Base-by-base conservation (phyloP, 2,888 invertebrate species). In the Leptinotarsa tumamoca region DNA sequence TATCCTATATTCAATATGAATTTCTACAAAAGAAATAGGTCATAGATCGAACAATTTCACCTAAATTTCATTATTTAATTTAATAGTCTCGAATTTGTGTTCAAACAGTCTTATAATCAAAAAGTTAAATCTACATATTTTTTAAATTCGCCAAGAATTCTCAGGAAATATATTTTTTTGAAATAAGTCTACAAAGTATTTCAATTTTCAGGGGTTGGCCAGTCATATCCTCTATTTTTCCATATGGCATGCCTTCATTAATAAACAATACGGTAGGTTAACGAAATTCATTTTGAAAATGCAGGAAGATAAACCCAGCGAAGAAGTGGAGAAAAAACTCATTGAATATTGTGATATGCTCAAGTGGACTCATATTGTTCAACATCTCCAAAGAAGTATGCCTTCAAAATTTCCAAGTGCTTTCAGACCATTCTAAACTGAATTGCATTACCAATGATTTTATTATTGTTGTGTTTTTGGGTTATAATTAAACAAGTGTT, bases 191-290 rank as follows among this genome's bases (percentile, higher is more conserved):
- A 56, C 4, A 33, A 18, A 14, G 13, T 33, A 17, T 69, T 21
- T 49, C 23, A 43, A 71, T 74, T 81, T 79, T 63, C 69, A 83
- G 83, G 80, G 82, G 33, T 76, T 85, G 52, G 82, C 86, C 15
- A 79, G 83, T 43, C 85, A 85, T 66, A 93, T 93, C 67, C 90
- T 94, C 67, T 92, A 93, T 84, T 95, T 98, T 86, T 93, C 93
- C 17, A 89, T 95, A 58, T 95, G 95, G 93, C 96, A 98, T 87
- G 94, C 95, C 66, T 92, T 94, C 84, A 91, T 93, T 0, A 90
- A 95, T 84, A 90, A 92, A 78, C 95, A 97, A 72, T 95, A 94
- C 89, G 98, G 96, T 0, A 92, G 96, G 78, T 94, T 95, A 79
- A 88, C 95, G 79, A 96, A 96, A 87, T 91, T 95, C 78, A 89